Evolutionary conservation across 2,888 invertebrate species (phyloP).

Genomic region (Chouioia cunea): DNA sequence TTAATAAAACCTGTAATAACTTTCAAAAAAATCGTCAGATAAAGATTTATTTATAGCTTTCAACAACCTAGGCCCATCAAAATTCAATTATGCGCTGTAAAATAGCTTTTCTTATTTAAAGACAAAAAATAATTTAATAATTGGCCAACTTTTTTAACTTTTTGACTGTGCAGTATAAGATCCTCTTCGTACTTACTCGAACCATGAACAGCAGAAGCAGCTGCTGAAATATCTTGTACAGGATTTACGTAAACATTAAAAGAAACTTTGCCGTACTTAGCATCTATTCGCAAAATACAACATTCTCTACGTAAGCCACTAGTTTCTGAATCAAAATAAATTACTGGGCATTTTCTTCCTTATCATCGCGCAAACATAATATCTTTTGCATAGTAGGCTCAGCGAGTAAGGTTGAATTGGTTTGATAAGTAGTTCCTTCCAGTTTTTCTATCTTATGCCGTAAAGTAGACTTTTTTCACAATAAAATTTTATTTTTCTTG

Average conservation of each 20-base stretch:
- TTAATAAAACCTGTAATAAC: not conserved
- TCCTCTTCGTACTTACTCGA: slow-evolving; percentile 10
- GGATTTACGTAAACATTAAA: slow-evolving; percentile 28
- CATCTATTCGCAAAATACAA: not conserved
- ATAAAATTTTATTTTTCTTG: slow-evolving; percentile 5
- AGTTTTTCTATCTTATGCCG: not conserved
- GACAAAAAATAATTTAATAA: slow-evolving; percentile 14
- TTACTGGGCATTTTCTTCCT: not conserved
- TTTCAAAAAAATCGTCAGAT: not conserved
- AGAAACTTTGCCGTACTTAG: not conserved
- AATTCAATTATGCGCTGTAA: slow-evolving; percentile 37
- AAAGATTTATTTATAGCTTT: not conserved
- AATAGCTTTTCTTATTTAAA: slow-evolving; percentile 18
- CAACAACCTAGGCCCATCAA: slow-evolving; percentile 13
- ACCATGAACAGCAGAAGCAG: slow-evolving; percentile 15
- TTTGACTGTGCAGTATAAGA: slow-evolving; percentile 30
- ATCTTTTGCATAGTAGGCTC: not conserved
- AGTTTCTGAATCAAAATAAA: slow-evolving; percentile 24
- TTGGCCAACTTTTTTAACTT: slow-evolving; percentile 10
- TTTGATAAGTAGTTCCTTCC: not conserved
- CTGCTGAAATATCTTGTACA: slow-evolving; percentile 2
- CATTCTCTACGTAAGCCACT: not conserved
- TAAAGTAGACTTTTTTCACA: slow-evolving; percentile 26
- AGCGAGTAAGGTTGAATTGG: not conserved
- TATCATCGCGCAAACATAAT: not conserved